A percentile compares a stretch with the other conserved stretches of the same genome.
These are phyloP conservation scores for Pogonognathellus flavescens DNA, from an alignment of 1,140 invertebrate species.

Conservation along the genomic window DNA sequence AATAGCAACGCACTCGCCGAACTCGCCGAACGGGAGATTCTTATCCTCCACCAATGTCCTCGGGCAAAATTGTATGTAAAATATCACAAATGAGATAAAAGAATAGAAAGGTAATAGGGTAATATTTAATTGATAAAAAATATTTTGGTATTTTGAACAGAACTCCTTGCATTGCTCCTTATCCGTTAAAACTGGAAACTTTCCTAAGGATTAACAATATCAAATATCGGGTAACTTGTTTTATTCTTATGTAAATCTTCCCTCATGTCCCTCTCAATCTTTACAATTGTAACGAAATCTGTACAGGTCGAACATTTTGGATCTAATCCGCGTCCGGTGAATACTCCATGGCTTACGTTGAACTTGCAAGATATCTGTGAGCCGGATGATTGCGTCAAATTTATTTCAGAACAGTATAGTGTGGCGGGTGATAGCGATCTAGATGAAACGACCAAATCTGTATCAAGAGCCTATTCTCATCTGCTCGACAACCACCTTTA, in stretches of 20 bases:
- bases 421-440: slow-evolving; percentile 11
- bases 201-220: slow-evolving; percentile 62
- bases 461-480: slow-evolving; percentile 43
- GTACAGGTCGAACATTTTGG: slow-evolving; percentile 18
- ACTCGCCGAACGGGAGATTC: slow-evolving; percentile 16
- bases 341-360: slow-evolving; percentile 62
- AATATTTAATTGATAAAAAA: no score
- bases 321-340: not conserved
- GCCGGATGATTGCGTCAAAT: slow-evolving; percentile 55
- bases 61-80: slow-evolving; percentile 36
- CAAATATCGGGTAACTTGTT: slow-evolving; percentile 57
- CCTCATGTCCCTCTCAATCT: no score
- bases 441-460: slow-evolving; percentile 25
- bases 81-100: not conserved
- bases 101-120: no score
- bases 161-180: slow-evolving; percentile 65
- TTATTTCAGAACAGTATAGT: slow-evolving; percentile 49
- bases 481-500: slow-evolving; percentile 63
- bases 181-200: slow-evolving; percentile 64
- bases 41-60: slow-evolving; percentile 63
- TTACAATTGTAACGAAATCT: no score
- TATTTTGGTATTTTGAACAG: not conserved
- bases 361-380: slow-evolving; percentile 60
- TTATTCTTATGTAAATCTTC: no score
- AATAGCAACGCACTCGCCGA: slow-evolving; percentile 2